Evolutionary conservation across 2,797 vertebrate genomes (phyloP), one percentile per base, ranked within the genome.

Genomic region (Neoniphon sammara): DNA sequence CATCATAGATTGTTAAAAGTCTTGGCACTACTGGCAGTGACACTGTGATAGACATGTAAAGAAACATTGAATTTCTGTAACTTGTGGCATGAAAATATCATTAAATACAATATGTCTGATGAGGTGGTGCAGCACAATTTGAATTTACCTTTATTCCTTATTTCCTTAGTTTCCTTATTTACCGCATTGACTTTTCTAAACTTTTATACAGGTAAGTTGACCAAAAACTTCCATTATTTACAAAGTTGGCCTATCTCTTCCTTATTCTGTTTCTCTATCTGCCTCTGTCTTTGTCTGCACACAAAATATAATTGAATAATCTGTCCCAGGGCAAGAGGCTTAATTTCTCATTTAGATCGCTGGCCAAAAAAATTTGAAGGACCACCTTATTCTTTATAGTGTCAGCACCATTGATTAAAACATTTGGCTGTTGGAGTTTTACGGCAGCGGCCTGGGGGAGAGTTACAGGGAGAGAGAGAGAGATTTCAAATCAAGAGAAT

Each of bases 391-490:
- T 79, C 54, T 73, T 67, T 46, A 54, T 47, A 53, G 56, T 66
- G 63, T 71, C 70, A 61, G 53, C 46, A 18, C 15, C 49, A 57
- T 50, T 72, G 70, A 79, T 80, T 71, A 77, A 70, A 77, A 49
- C 66, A 75, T 69, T 57, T 52, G 21, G 30, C 14, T 55, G 27
- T 11, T 53, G 46, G 39, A 52, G 44, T 55, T 70, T 73, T 31
- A 70, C 47, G 70, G 42, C 18, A 34, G 23, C 65, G 11, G 50
- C 54, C 49, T 20, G 23, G 11, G 54, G 7, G 23, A 27, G 15
- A 8, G 5, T 49, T 21, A 63, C 17, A 20, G 50, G 15, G 70
- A 30, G 12, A 39, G 7, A 5, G 36, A 65, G 66, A 42, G 30
- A 27, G n/a, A n/a, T 70, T 63, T 66, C n/a, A 63, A 54, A 66